Percentiles rank a stretch among this genome's conserved stretches.
Conservation (phyloP, 1,140 invertebrate genomes). For the Sinonovacula constricta region DNA sequence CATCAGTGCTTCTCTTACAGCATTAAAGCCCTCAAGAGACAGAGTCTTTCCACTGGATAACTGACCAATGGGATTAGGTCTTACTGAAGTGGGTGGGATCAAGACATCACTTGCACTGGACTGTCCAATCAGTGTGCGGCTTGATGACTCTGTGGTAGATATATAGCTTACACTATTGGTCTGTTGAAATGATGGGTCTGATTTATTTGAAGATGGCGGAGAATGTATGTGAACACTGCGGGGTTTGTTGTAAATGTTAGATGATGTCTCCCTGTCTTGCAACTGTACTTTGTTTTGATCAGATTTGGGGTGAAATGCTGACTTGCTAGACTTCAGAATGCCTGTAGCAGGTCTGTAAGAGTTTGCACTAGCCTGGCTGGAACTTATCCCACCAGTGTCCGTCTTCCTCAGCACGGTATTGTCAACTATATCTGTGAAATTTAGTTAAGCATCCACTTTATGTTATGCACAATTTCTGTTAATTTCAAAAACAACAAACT, state of each 20-base stretch:
- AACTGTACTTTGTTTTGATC: too few relatives aligned
- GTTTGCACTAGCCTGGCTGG: too few relatives aligned
- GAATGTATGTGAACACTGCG: slow-evolving; percentile 35
- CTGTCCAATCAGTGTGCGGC: slow-evolving; percentile 19
- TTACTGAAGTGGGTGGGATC: background rate
- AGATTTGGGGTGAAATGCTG: too few relatives aligned
- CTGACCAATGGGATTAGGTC: slow-evolving; percentile 18
- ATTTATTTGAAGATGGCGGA: slow-evolving; percentile 1
- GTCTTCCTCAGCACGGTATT: slow-evolving; percentile 38
- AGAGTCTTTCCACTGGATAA: background rate
- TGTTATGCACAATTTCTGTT: background rate
- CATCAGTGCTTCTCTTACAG: slow-evolving; percentile 20
- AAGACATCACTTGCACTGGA: background rate
- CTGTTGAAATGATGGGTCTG: too few relatives aligned
- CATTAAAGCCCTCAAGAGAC: slow-evolving; percentile 22
- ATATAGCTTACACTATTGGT: too few relatives aligned
- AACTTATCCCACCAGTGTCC: too few relatives aligned
- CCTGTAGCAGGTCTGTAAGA: too few relatives aligned
- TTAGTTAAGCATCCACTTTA: background rate
- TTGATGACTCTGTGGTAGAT: too few relatives aligned
- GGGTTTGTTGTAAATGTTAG: too few relatives aligned
- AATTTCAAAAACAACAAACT: background rate
- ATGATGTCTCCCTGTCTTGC: too few relatives aligned
- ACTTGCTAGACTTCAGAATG: too few relatives aligned
- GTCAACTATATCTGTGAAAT: slow-evolving; percentile 40